A percentile compares a stretch with the other conserved stretches of the same genome.
phyloP scores from a whole-genome alignment of 2,113 vertebrate genomes.

The Smithornis capensis region DNA sequence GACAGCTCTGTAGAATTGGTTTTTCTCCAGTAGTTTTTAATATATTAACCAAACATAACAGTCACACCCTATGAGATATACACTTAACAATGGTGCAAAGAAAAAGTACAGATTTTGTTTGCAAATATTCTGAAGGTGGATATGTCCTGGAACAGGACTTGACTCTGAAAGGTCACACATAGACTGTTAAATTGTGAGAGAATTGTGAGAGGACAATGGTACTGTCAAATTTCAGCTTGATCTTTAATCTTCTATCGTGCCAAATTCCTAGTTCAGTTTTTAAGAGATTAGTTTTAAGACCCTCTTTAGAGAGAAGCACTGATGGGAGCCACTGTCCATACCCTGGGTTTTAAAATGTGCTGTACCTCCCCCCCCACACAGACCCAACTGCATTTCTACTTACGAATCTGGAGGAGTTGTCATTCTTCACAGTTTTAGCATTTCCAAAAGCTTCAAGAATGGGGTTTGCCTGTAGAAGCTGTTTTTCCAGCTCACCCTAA shows the following conservation, averaged over 20 bases:
- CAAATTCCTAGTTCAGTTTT: not conserved
- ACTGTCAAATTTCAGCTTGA: not conserved
- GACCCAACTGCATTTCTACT: conserved; percentile 64
- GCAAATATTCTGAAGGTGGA: not conserved
- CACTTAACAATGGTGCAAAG: not conserved
- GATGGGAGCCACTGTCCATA: not conserved
- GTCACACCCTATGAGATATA: not conserved
- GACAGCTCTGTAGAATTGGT: not conserved
- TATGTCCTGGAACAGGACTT: not conserved
- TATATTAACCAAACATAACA: not conserved
- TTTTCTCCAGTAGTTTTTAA: not conserved
- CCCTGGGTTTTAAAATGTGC: not conserved
- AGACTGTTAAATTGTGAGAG: not conserved
- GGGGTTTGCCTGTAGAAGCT: conserved; percentile 97
- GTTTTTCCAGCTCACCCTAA: conserved; percentile 98
- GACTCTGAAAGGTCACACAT: not conserved
- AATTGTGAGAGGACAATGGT: not conserved
- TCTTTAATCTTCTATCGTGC: not conserved
- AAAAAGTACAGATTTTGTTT: not conserved
- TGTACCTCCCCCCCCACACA: accelerated
- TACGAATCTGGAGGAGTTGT: conserved; percentile 98
- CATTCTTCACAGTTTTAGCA: conserved; percentile 98
- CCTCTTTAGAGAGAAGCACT: not conserved
- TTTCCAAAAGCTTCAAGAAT: conserved; percentile 99
- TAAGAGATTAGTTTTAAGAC: not conserved